These are phyloP conservation scores for Hippoglossus stenolepis DNA, from an alignment of 2,113 vertebrate species.

Conservation along the genomic window DNA sequence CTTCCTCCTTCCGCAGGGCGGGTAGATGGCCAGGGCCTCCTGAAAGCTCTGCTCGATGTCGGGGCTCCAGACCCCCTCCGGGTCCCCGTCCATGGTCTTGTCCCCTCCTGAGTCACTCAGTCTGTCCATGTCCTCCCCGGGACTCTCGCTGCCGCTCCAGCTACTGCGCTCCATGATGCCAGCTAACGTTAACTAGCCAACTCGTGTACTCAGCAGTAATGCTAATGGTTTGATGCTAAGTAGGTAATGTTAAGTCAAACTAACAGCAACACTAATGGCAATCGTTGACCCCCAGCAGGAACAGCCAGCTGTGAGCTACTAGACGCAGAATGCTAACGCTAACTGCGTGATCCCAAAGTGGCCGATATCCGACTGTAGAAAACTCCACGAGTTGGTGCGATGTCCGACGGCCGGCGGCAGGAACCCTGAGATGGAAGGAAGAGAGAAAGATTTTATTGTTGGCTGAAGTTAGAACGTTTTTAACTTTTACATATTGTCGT, in stretches of 20 bases:
- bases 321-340: no score
- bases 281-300: conserved; percentile 1
- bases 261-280: conserved; percentile 6
- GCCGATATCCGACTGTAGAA: conserved; percentile 3
- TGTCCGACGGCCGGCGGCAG: conserved; percentile 22
- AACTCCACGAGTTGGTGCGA: conserved; percentile 8
- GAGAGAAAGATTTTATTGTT: not conserved
- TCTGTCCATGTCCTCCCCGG: conserved; percentile 94
- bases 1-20: conserved; percentile 96
- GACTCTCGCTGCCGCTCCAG: conserved; percentile 98
- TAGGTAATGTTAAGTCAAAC: not conserved
- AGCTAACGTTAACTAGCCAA: conserved; percentile 62
- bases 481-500: no score
- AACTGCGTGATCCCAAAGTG: not conserved
- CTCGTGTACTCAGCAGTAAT: not conserved
- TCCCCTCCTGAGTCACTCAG: conserved; percentile 95
- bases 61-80: conserved; percentile 98
- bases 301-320: conserved; percentile 5
- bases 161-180: conserved; percentile 94
- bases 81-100: conserved; percentile 96
- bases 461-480: not conserved
- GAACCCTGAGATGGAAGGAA: conserved; percentile 34
- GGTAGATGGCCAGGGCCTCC: conserved; percentile 98
- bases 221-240: conserved; percentile 2
- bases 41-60: conserved; percentile 99